Base-by-base conservation (phyloP, 2,797 vertebrate species). In the Rhinophrynus dorsalis region DNA sequence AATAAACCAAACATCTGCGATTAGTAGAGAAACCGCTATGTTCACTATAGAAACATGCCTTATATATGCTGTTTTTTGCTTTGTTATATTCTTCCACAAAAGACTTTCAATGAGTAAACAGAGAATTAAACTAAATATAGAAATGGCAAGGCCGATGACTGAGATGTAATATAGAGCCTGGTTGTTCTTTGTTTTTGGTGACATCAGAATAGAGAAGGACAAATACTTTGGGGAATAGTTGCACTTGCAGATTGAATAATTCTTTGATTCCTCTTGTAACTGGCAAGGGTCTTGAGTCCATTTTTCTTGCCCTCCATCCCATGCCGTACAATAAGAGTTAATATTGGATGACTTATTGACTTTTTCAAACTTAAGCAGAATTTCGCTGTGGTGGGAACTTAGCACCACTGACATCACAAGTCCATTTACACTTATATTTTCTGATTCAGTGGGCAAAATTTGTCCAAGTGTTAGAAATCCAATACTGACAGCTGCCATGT, bases 201-300 rank as follows among this genome's bases (percentile, higher is more conserved):
- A 80, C 81, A 84, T 85, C 29, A 85, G 37, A n/a, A 84, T 3
- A 12, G 83, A 85, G 74, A 80, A 85, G 2, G 82, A 80, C 3
- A 81, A n/a, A 7, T 27, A 51, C 2, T 29, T 29, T 3, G 3
- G 80, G 65, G 84, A 75, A 40, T 85, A 82, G 11, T 60, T 68
- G 9, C 83, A 85, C 3, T 13, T 57, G 50, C 83, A 85, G 2
- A 12, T 27, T 17, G 78, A 66, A 0, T 2, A 51, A 10, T 62
- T 60, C 2, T 10, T 1, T 24, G 74, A 78, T 38, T 77, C 76
- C 2, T 70, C 76, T 24, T 76, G 52, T 1, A 67, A 52, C 6
- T 65, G 37, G 44, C 82, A 84, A 11, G 80, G 78, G 0, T 6
- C 33, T 1, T 13, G 3, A 1, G 12, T 62, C 82, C 82, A 84